These are phyloP conservation scores for Fukomys damarensis DNA, from an alignment of 2,113 vertebrate species.

Conservation along the genomic window DNA sequence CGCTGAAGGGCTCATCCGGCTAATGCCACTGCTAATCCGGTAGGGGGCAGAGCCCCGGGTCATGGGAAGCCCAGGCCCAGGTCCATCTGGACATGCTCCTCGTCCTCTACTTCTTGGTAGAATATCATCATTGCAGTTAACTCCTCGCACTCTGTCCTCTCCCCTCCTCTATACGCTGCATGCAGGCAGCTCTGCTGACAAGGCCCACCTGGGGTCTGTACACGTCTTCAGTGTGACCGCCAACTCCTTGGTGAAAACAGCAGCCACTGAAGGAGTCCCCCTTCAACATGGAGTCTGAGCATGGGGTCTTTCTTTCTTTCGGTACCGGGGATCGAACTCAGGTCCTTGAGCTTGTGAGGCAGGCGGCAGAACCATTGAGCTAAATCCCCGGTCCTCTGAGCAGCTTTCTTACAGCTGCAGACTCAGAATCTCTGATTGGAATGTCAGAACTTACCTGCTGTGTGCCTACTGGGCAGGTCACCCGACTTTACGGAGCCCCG, in stretches of 20 bases:
- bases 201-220: not conserved
- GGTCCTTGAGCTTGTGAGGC: no score
- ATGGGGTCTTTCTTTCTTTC: no score
- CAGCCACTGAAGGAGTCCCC: not conserved
- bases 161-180: not conserved
- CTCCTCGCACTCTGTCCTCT: not conserved
- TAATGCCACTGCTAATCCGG: not conserved
- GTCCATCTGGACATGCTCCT: not conserved
- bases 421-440: not conserved
- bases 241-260: not conserved
- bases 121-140: not conserved
- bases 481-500: not conserved
- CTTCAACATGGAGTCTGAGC: not conserved
- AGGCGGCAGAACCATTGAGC: no score
- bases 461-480: not conserved
- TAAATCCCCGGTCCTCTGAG: no score
- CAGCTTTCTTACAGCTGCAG: not conserved
- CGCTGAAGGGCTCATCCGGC: not conserved
- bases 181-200: not conserved
- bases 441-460: not conserved
- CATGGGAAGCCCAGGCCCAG: not conserved
- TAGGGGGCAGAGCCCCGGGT: not conserved
- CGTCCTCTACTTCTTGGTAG: not conserved
- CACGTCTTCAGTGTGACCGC: fast-evolving
- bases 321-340: no score